Base-by-base conservation (phyloP, 2,888 invertebrate genomes). In the Dugesia japonica region DNA sequence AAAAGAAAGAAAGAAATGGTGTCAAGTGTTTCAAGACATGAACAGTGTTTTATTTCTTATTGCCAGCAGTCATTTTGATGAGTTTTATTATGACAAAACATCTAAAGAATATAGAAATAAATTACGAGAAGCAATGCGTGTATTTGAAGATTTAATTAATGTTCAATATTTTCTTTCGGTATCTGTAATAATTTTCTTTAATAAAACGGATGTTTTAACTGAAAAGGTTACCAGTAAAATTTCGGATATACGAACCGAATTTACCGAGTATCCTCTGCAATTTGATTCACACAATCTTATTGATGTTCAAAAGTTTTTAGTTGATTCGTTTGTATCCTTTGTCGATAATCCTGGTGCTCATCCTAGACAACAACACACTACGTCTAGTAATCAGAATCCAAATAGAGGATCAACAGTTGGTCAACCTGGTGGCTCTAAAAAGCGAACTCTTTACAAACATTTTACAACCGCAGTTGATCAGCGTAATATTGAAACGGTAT, bases 51-150 rank as follows among this genome's bases (percentile, higher is more conserved):
- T 76, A 20, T 76, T 76, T 28, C 76, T 76, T 1, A 76, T 76
- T 38, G 76, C 76, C 27, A 76, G 74, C 27, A 76, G 74, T 33
- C 76, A 76, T 38, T 76, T 75, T 38, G 76, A 76, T 42, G 76
- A 76, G 26, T 42, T 26, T 75, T 76, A 76, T 28, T 33, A 75
- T 28, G 76, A 76, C 31, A 27, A 75, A 38, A 28, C 33, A 13
- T 38, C 76, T 23, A 26, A 33, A 38, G 73, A 75, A 28, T 42
- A 28, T 76, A 23, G 73, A n/a, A 76, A 76, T 74, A 76, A 76
- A 42, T 28, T 76, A 9, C 72, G 28, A 7, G 76, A 76, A 42
- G 73, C 76, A 1, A 26, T 76, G 42, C 38, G 28, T 26, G 76
- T 76, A 15, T 76, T 76, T 75, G 74, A 75, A 31, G 73, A 38